A percentile compares a stretch with the other conserved stretches of the same genome.
Conservation (phyloP, 2,113 vertebrate genomes). For the Lates calcarifer region DNA sequence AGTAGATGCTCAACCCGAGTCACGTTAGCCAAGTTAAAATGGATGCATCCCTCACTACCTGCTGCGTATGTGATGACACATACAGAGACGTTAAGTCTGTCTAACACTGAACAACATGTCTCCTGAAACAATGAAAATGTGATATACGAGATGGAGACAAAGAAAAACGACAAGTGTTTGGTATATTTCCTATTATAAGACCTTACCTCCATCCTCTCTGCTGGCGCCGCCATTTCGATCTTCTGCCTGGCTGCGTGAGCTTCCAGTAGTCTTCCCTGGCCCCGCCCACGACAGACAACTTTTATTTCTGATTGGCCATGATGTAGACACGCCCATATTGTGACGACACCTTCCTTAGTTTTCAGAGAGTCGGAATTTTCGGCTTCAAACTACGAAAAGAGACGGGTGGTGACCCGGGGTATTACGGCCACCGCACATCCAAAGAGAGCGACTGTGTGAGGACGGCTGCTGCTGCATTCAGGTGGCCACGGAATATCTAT, state of each 20-base stretch:
- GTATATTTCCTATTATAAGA: not conserved
- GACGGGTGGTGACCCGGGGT: too few relatives aligned
- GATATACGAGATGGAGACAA: fast-evolving
- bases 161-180: fast-evolving
- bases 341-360: fast-evolving
- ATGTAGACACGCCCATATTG: not conserved
- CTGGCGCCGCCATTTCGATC: slow-evolving; percentile 84
- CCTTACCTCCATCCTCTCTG: slow-evolving; percentile 85
- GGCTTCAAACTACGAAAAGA: not conserved
- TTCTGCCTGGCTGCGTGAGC: slow-evolving; percentile 29
- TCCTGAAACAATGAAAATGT: fast-evolving
- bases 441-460: too few relatives aligned
- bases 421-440: too few relatives aligned
- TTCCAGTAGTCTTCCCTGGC: slow-evolving; percentile 17
- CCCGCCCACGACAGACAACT: slow-evolving; percentile 37
- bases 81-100: too few relatives aligned
- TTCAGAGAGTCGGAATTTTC: not conserved
- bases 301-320: slow-evolving; percentile 26
- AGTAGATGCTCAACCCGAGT: not conserved
- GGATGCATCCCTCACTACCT: slow-evolving; percentile 48
- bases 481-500: too few relatives aligned
- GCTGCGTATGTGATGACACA: not conserved
- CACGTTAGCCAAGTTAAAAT: slow-evolving; percentile 62
- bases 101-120: fast-evolving
- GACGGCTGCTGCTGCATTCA: too few relatives aligned